Evolutionary conservation across 2,888 invertebrate genomes (phyloP), one percentile per base, ranked within the genome.

Genomic region (Tromatobia lineatoria): DNA sequence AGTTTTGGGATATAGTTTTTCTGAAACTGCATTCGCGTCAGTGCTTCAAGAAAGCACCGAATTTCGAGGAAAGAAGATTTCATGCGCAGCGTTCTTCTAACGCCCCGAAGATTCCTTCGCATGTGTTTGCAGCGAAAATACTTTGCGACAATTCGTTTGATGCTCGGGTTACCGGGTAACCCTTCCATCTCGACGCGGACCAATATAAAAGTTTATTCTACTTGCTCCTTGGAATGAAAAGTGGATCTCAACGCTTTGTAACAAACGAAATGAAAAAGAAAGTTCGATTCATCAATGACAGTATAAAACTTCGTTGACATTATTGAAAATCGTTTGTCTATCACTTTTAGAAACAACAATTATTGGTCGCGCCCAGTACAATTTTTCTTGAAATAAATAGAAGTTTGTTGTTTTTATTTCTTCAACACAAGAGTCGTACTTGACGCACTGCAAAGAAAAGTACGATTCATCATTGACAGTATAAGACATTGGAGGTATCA

Each of bases 1-100:
- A 59, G 59, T 29, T 73, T 25, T 59, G n/a, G 61, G 15, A 15
- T 25, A 59, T 29, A 42, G 59, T 73, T 73, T 59, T 20, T 29
- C 59, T 20, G 20, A 15, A 25, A 15, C 71, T 10, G 20, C 20
- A 25, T n/a, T 7, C 47, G 50, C 10, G 52, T 50, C 45, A 29
- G 45, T 11, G 29, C 38, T 18, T 29, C 59, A 59, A 23, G 23
- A 29, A 57, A 73, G 25, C 59, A 57, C 15, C 15, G 57, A 23
- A 71, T 57, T 57, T 45, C 38, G 25, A 42, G 23, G 52, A 45
- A 57, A 57, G 38, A 42, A 59, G 42, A 23, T 57, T 59, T 57
- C 59, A 25, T 47, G 59, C 25, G 73, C 38, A 42, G 20, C 23
- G 38, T 38, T 57, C 54, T 54, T 38, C 34, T 38, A 54, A 70